Evolutionary conservation across 2,888 invertebrate species (phyloP).

Genomic region (Serrognathus titanus): DNA sequence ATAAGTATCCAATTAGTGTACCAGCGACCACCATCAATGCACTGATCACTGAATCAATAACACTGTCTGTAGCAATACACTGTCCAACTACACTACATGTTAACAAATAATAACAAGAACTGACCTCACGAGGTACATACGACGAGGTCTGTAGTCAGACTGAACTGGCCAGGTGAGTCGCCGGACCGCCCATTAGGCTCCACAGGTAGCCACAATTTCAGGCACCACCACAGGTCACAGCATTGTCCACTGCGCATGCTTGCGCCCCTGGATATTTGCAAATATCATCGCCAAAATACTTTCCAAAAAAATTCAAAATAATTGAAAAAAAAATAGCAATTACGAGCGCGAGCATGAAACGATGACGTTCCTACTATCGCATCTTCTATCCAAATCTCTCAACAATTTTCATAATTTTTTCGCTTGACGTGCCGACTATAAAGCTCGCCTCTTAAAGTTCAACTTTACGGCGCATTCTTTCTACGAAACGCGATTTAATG

Average conservation of each 20-base stretch:
- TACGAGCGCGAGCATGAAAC: not conserved
- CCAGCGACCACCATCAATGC: not conserved
- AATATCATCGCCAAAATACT: constrained; percentile 15
- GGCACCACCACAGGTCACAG: constrained; percentile 33
- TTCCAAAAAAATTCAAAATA: not conserved
- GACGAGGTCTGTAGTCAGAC: constrained; percentile 44
- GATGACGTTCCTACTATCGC: not conserved
- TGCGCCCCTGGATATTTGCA: constrained; percentile 28
- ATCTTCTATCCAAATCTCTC: too few species aligned
- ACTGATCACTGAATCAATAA: constrained; percentile 20
- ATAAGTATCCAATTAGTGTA: constrained; percentile 8
- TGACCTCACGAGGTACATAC: constrained; percentile 39
- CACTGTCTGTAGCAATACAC: constrained; percentile 13
- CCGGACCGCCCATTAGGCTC: constrained; percentile 44
- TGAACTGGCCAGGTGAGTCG: constrained; percentile 44
- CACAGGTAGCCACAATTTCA: constrained; percentile 45
- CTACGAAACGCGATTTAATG: too few species aligned
- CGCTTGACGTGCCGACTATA: too few species aligned
- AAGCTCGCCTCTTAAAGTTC: too few species aligned
- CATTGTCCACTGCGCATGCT: constrained; percentile 37
- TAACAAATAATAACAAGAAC: constrained; percentile 23
- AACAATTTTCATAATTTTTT: too few species aligned
- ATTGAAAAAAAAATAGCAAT: not conserved
- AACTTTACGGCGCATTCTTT: too few species aligned
- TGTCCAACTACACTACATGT: constrained; percentile 24